These are phyloP conservation scores for Euura saliciscinereae DNA, from an alignment of 1,140 invertebrate genomes.

Conservation along the genomic window DNA sequence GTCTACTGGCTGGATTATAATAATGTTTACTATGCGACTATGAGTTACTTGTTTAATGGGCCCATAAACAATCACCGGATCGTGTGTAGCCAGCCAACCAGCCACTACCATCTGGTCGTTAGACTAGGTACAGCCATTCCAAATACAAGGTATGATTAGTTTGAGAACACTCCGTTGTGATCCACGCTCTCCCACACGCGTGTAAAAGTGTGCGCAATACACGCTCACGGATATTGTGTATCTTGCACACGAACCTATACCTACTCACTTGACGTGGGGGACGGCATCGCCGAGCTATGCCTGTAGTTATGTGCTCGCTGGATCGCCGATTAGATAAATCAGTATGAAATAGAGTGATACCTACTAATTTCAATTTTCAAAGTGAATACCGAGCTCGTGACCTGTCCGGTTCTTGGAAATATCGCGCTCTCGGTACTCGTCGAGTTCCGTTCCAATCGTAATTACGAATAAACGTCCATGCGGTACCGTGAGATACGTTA, in stretches of 20 bases:
- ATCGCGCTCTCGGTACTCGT: not conserved
- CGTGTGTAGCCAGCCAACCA: constrained; percentile 31
- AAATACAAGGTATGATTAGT: constrained; percentile 8
- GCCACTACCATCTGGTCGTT: constrained; percentile 32
- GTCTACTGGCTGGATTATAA: constrained; percentile 40
- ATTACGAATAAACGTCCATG: not conserved
- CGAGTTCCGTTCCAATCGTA: not conserved
- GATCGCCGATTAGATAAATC: constrained; percentile 5
- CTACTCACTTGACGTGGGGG: not conserved
- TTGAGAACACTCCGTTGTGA: constrained; percentile 3
- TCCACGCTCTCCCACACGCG: not conserved
- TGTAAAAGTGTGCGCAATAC: not conserved
- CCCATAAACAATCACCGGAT: constrained; percentile 43
- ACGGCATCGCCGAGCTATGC: not conserved
- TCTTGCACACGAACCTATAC: not conserved
- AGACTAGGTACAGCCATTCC: constrained; percentile 19
- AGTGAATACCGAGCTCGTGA: constrained; percentile 6
- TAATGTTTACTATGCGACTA: constrained; percentile 42
- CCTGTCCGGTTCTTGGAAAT: not conserved
- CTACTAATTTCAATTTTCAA: constrained; percentile 7
- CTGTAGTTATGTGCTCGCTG: not conserved
- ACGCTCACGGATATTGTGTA: not conserved
- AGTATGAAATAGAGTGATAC: constrained; percentile 7
- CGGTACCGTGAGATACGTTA: not conserved
- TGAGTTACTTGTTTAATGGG: constrained; percentile 40